Conservation (phyloP, 2,797 vertebrate species). For the Erethizon dorsatum region DNA sequence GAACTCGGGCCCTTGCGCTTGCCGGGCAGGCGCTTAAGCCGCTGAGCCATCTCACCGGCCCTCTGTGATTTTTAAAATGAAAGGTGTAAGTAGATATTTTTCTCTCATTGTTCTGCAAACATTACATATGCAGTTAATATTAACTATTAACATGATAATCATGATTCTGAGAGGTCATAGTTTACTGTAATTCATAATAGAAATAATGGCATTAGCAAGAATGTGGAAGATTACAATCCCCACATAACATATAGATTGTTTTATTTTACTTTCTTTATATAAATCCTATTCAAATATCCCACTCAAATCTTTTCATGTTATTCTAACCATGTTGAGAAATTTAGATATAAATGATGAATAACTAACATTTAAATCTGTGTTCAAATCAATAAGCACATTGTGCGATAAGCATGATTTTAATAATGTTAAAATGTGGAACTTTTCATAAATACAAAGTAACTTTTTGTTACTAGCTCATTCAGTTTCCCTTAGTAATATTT, state of each 20-base stretch:
- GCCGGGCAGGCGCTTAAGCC: no score
- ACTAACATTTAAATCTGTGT: neutral
- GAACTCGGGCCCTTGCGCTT: no score
- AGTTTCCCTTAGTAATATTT: neutral
- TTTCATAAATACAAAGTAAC: neutral
- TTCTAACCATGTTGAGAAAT: neutral
- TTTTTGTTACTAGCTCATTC: neutral
- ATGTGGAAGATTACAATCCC: neutral
- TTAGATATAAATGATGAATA: neutral
- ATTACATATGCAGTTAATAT: neutral
- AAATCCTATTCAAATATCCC: neutral
- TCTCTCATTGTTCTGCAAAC: neutral
- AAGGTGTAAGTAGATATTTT: neutral
- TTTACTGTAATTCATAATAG: neutral
- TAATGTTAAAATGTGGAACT: neutral
- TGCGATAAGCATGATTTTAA: neutral
- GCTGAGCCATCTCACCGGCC: no score
- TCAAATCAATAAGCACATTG: neutral
- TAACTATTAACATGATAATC: neutral
- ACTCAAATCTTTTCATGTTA: neutral
- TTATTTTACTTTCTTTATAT: neutral
- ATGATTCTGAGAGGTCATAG: no score
- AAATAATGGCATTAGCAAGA: neutral
- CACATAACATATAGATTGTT: neutral
- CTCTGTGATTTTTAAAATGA: neutral